Base-by-base conservation (phyloP, 2,888 invertebrate species). In the Nemotelus pantherinus region DNA sequence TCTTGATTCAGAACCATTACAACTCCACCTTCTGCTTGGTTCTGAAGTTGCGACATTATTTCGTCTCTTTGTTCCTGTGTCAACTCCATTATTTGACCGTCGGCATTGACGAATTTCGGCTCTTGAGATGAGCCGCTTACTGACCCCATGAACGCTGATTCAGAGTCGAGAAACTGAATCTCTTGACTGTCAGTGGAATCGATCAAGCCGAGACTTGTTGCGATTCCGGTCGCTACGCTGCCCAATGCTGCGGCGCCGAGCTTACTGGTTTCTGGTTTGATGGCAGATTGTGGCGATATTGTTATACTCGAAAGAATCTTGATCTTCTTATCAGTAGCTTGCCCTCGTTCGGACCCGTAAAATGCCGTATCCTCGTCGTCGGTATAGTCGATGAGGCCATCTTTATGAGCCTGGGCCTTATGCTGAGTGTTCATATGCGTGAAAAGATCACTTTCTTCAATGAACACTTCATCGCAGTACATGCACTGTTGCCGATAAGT, bases 401-500 rank as follows among this genome's bases (percentile, higher is more conserved):
- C 92, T 81, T 88, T 88, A 71, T 89, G 88, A 0, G 92, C 93
- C 81, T 91, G 90, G 76, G 89, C 88, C 83, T 90, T 90, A 83
- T 94, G 94, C 82, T 89, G 87, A 25, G 89, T 87, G 84, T 92
- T 91, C 82, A 94, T 89, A 83, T 94, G 94, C 3, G 90, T 89
- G 86, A 93, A 93, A 55, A 95, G 87, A 84, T 92, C 92, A 44
- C 90, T 88, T 80, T 92, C 90, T 47, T 93, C 89, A 45, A 91
- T 89, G 84, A 94, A 94, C 78, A 90, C 88, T 84, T 93, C 94
- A 77, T 90, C 90, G 84, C 95, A 96, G 83, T 94, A 94, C 71
- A 92, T 91, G 85, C 95, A 91, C 81, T 90, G 90, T 71, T 90
- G 87, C 81, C 88, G 89, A 82, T 88, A 88, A 81, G 83, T 88